phyloP scores from a whole-genome alignment of 2,888 invertebrate species.

The Diarsia mendica region DNA sequence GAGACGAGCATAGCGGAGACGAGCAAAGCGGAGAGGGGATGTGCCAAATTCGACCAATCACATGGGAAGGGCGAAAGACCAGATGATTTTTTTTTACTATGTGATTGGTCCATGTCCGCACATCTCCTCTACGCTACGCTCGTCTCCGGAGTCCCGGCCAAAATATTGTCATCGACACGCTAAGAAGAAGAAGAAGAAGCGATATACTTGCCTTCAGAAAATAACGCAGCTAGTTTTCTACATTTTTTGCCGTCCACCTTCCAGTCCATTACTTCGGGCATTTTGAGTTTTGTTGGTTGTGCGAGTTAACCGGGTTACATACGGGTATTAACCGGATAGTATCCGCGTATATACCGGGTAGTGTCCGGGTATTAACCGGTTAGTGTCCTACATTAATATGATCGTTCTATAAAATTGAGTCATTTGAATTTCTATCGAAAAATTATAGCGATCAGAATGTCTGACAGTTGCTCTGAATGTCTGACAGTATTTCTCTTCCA shows the following conservation, averaged over 20 bases:
- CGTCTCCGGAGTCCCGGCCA: too few relatives aligned
- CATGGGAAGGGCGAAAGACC: too few relatives aligned
- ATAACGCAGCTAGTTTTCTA: slow-evolving; percentile 62
- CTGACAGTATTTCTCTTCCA: too few relatives aligned
- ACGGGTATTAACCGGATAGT: too few relatives aligned
- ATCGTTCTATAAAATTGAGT: not conserved
- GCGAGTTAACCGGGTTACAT: not conserved
- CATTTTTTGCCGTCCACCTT: slow-evolving; percentile 61
- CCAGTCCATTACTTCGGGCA: slow-evolving; percentile 45
- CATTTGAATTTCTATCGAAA: not conserved
- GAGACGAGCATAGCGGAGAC: too few relatives aligned
- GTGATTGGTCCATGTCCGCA: too few relatives aligned
- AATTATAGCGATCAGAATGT: not conserved
- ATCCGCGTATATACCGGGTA: not conserved
- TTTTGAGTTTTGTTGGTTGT: slow-evolving; percentile 2
- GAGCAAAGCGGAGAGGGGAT: too few relatives aligned
- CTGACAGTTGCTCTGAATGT: not conserved
- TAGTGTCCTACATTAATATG: slow-evolving; percentile 11
- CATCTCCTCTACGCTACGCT: too few relatives aligned
- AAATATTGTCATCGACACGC: too few relatives aligned
- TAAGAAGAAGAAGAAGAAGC: too few relatives aligned
- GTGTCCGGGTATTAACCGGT: not conserved
- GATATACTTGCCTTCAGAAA: slow-evolving; percentile 65
- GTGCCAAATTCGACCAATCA: too few relatives aligned
- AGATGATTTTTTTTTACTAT: too few relatives aligned